A percentile compares a stretch with the other conserved stretches of the same genome.
phyloP scores from a whole-genome alignment of 1,140 invertebrate genomes.

The Aporrectodea caliginosa region DNA sequence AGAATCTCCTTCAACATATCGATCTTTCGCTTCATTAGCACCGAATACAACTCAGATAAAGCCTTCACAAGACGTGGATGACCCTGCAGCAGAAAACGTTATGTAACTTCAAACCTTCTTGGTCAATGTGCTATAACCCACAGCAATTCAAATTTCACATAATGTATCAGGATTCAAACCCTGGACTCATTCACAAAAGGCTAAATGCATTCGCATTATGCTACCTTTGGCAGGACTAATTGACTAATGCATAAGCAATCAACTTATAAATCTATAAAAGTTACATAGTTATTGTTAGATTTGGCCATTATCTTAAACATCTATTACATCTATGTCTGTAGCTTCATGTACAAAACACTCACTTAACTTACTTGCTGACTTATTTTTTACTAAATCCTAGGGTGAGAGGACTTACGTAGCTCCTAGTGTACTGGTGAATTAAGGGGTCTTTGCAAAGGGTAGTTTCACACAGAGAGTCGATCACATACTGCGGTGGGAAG shows the following conservation, averaged over 20 bases:
- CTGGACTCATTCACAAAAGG: not conserved
- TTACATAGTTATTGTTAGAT: too few relatives aligned
- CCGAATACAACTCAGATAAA: conserved; percentile 78
- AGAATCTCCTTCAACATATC: conserved; percentile 80
- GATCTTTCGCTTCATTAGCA: conserved; percentile 68
- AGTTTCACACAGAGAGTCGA: conserved; percentile 70
- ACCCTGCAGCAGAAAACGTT: conserved; percentile 65
- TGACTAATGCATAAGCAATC: too few relatives aligned
- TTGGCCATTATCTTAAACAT: not conserved
- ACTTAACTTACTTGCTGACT: not conserved
- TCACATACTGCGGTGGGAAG: conserved; percentile 77
- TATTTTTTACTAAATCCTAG: not conserved
- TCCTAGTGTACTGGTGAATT: conserved; percentile 79
- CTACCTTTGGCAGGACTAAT: not conserved
- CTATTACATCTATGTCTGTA: not conserved
- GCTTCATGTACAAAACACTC: not conserved
- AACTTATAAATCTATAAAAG: too few relatives aligned
- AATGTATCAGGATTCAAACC: conserved; percentile 1
- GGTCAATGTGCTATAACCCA: too few relatives aligned
- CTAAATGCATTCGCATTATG: not conserved
- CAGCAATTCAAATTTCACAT: too few relatives aligned
- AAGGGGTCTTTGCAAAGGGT: conserved; percentile 68
- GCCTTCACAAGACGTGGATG: conserved; percentile 83
- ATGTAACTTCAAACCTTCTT: not conserved
- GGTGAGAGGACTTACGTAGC: conserved; percentile 55